phyloP scores from a whole-genome alignment of 2,113 vertebrate species.

The Calyptomena viridis region DNA sequence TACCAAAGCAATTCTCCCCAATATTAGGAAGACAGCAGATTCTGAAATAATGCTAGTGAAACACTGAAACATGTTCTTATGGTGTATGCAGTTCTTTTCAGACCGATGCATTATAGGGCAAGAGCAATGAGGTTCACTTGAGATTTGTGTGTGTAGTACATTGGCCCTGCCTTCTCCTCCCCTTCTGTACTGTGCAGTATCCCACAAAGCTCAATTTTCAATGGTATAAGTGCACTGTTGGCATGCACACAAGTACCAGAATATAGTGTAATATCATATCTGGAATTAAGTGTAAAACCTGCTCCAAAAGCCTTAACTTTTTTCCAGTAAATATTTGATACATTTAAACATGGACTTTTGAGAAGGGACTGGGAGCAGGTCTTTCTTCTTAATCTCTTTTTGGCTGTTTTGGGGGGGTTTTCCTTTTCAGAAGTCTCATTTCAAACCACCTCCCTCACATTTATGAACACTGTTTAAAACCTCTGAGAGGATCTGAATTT shows the following conservation, averaged over 20 bases:
- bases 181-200: background rate
- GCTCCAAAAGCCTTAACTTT: background rate
- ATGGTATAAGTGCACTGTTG: background rate
- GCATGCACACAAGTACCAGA: background rate
- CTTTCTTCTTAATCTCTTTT: background rate
- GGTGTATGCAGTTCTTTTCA: background rate
- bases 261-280: background rate
- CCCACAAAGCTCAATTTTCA: conserved; percentile 4
- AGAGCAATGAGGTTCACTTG: background rate
- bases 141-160: background rate
- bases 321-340: background rate
- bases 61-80: background rate
- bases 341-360: background rate
- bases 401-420: background rate
- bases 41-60: background rate
- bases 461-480: background rate
- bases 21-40: background rate
- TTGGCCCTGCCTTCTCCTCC: background rate
- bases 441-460: background rate
- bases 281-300: background rate
- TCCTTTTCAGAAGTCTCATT: background rate
- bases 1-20: background rate
- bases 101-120: background rate
- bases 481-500: background rate
- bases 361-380: background rate